Percentiles rank a stretch among this genome's conserved stretches.
Evolutionary conservation across 2,113 vertebrate species (phyloP).

Genomic region (Enhydra lutris): DNA sequence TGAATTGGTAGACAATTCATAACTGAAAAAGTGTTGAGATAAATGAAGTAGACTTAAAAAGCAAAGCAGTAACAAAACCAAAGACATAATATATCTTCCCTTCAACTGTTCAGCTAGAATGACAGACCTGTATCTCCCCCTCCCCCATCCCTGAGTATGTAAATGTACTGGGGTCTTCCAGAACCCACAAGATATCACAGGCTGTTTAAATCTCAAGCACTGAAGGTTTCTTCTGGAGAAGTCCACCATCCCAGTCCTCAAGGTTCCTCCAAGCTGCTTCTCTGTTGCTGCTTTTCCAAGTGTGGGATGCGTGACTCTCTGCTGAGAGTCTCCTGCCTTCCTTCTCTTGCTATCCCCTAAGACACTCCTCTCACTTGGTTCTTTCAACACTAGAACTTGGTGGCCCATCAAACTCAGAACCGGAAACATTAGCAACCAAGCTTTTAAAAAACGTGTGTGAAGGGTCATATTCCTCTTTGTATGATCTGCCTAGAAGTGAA

Average conservation of each 20-base stretch:
- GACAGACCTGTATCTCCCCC: background rate
- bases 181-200: background rate
- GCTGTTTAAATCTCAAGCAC: background rate
- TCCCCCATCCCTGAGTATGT: background rate
- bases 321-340: background rate
- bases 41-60: background rate
- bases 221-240: background rate
- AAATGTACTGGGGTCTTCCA: background rate
- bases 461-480: background rate
- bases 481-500: background rate
- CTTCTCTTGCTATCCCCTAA: background rate
- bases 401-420: background rate
- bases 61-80: background rate
- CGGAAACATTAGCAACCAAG: background rate
- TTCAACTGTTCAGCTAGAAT: background rate
- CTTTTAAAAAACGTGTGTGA: background rate
- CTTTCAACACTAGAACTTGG: background rate
- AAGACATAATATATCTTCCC: background rate
- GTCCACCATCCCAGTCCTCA: no score
- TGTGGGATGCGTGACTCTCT: fast-evolving
- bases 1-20: background rate
- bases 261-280: background rate
- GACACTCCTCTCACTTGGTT: background rate
- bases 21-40: background rate
- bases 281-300: background rate